These are phyloP conservation scores for Macrostomum lignano DNA, from an alignment of 1,140 invertebrate genomes.

Conservation along the genomic window DNA sequence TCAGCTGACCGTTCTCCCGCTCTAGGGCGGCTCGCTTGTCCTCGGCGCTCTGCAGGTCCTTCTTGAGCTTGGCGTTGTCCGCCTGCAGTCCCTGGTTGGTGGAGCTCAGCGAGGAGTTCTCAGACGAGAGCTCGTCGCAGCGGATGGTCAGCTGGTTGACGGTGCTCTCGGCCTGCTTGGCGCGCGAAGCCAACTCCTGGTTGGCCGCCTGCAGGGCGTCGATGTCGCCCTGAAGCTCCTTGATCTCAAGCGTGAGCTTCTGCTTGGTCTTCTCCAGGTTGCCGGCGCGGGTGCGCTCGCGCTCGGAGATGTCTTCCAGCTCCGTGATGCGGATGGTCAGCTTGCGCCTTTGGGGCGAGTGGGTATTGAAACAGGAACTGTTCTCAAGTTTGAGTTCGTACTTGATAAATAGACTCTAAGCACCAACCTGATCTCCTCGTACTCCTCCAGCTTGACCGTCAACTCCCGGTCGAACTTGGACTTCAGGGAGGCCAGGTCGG, in stretches of 20 bases:
- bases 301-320: constrained; percentile 17
- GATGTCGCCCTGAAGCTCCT: background rate
- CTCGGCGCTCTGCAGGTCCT: constrained; percentile 16
- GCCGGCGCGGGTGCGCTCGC: constrained; percentile 13
- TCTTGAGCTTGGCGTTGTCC: constrained; percentile 16
- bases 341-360: constrained; percentile 13
- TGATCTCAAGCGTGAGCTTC: constrained; percentile 1
- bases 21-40: constrained; percentile 20
- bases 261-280: constrained; percentile 7
- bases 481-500: constrained; percentile 17
- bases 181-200: constrained; percentile 12
- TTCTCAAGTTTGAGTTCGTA: too few relatives aligned
- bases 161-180: constrained; percentile 21
- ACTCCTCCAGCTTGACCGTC: constrained; percentile 18
- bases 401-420: background rate
- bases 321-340: constrained; percentile 19
- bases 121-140: constrained; percentile 16
- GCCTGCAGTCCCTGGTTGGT: constrained; percentile 19
- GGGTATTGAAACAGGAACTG: background rate
- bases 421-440: constrained; percentile 21
- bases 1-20: constrained; percentile 19
- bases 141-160: constrained; percentile 16
- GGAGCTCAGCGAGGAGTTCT: constrained; percentile 13
- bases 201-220: constrained; percentile 7
- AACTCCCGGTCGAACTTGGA: constrained; percentile 23